phyloP scores from a whole-genome alignment of 2,113 vertebrate genomes.

The Kryptolebias marmoratus region DNA sequence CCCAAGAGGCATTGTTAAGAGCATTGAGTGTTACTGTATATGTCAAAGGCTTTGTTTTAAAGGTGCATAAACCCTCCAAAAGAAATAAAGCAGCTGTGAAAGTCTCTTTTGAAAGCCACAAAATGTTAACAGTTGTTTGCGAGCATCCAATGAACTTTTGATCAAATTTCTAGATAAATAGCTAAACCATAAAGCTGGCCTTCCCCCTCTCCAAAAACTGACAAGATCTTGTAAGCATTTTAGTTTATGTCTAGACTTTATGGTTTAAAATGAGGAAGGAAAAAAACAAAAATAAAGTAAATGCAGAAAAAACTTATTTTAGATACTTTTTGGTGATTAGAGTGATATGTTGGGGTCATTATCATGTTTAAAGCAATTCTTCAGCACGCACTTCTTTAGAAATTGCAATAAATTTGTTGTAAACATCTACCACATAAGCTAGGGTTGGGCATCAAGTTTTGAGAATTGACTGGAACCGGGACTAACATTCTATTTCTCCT shows the following conservation, averaged over 20 bases:
- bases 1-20: constrained; percentile 49
- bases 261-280: background rate
- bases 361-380: background rate
- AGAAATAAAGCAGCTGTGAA: background rate
- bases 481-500: no score
- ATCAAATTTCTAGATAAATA: no score
- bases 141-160: background rate
- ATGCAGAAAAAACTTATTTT: background rate
- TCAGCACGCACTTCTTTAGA: no score
- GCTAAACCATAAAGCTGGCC: background rate
- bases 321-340: background rate
- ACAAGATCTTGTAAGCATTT: background rate
- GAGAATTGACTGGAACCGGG: no score
- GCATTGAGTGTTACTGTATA: constrained; percentile 15
- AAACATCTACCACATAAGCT: no score
- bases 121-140: background rate
- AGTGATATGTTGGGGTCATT: background rate
- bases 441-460: no score
- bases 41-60: constrained; percentile 8
- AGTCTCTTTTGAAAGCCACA: constrained; percentile 3
- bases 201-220: background rate
- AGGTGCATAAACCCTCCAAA: background rate
- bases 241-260: background rate
- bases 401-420: no score
- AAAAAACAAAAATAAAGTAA: background rate